phyloP scores from a whole-genome alignment of 2,888 invertebrate species.

The Tanytarsus gracilentus region DNA sequence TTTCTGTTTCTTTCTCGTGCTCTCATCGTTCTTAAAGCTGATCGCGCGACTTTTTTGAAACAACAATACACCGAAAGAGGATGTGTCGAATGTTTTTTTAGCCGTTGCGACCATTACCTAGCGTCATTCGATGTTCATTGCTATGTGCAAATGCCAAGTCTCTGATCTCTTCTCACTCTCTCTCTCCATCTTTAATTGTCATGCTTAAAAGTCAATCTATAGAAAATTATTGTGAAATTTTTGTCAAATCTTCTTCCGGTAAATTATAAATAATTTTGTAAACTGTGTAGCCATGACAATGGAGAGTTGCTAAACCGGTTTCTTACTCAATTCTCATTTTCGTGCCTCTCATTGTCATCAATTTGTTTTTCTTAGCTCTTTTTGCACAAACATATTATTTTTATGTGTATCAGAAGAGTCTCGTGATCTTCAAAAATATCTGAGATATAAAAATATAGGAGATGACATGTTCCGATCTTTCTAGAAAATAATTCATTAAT shows the following conservation, averaged over 20 bases:
- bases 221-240: no score
- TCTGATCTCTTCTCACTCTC: no score
- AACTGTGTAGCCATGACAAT: constrained; percentile 18
- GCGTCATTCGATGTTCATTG: no score
- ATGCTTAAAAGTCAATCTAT: no score
- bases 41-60: constrained; percentile 27
- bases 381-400: neutral
- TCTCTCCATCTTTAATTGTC: no score
- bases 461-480: no score
- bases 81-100: neutral
- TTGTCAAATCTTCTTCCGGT: neutral
- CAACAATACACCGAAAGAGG: constrained; percentile 9
- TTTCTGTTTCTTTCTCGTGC: neutral
- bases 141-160: constrained; percentile 2
- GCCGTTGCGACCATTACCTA: no score
- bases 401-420: neutral
- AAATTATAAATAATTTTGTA: neutral
- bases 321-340: neutral
- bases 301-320: constrained; percentile 17
- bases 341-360: neutral
- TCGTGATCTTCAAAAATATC: neutral
- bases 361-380: neutral
- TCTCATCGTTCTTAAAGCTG: neutral
- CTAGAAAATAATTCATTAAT: no score
- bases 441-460: no score